Conservation (phyloP, 2,888 invertebrate species). For the Mythimna lalbum region DNA sequence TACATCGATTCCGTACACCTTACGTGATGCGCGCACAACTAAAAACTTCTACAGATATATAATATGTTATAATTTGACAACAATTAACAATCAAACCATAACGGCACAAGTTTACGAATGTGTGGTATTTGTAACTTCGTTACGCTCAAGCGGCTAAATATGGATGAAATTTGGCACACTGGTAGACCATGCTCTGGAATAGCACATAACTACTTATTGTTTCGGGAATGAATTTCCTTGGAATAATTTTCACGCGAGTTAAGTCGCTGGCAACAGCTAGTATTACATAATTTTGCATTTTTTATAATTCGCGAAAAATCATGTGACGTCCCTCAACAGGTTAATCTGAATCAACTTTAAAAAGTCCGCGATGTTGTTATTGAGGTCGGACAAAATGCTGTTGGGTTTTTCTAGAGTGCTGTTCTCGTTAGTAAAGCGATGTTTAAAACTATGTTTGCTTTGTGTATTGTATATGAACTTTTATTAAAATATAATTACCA, state of each 20-base stretch:
- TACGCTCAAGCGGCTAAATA: too few species aligned
- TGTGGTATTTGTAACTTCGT: too few species aligned
- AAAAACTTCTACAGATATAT: too few species aligned
- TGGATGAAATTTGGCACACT: too few species aligned
- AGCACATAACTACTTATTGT: too few species aligned
- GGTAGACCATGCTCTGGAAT: too few species aligned
- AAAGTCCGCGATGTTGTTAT: neutral
- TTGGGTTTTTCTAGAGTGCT: constrained; percentile 1
- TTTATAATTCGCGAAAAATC: neutral
- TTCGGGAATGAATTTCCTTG: too few species aligned
- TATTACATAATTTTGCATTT: neutral
- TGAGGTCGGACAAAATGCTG: neutral
- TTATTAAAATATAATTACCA: neutral
- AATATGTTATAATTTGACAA: too few species aligned
- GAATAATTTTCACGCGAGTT: too few species aligned
- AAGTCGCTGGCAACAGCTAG: neutral
- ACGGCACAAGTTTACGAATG: too few species aligned
- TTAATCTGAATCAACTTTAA: neutral
- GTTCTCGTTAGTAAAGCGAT: neutral
- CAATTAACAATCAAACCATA: neutral
- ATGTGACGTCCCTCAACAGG: neutral
- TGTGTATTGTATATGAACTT: neutral
- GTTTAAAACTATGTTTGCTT: neutral
- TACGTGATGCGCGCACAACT: too few species aligned
- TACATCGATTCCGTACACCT: too few species aligned